Conservation (phyloP, 2,797 vertebrate genomes). For the Mormyrops boulengeri region DNA sequence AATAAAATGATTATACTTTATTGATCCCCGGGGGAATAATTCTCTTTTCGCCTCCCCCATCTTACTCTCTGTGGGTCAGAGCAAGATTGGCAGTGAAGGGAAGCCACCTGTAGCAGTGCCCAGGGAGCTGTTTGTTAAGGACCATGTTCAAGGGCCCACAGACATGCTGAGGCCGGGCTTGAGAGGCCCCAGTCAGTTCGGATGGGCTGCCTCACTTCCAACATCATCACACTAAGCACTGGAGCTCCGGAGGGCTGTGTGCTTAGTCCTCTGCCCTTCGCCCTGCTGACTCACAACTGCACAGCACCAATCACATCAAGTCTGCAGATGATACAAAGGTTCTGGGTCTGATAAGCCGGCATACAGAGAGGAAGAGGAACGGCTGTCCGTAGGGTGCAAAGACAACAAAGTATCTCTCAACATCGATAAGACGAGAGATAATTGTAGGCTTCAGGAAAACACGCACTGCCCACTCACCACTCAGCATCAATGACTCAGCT, state of each 20-base stretch:
- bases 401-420: neutral
- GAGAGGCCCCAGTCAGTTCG: neutral
- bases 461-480: neutral
- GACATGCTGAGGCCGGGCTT: neutral
- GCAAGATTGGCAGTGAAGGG: neutral
- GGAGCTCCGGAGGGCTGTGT: neutral
- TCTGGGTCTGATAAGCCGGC: neutral
- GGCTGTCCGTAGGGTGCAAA: no score
- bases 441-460: no score
- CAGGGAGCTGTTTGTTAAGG: neutral
- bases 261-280: neutral
- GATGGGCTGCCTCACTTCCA: neutral
- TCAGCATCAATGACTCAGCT: neutral
- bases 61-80: neutral
- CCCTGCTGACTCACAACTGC: neutral
- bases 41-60: neutral
- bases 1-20: neutral
- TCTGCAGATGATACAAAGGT: neutral
- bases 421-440: neutral
- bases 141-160: neutral
- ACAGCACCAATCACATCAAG: neutral
- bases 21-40: neutral
- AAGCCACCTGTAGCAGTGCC: neutral
- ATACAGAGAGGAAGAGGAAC: neutral
- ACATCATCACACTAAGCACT: neutral